These are phyloP conservation scores for Centrocercus urophasianus DNA, from an alignment of 2,113 vertebrate species.

Conservation along the genomic window DNA sequence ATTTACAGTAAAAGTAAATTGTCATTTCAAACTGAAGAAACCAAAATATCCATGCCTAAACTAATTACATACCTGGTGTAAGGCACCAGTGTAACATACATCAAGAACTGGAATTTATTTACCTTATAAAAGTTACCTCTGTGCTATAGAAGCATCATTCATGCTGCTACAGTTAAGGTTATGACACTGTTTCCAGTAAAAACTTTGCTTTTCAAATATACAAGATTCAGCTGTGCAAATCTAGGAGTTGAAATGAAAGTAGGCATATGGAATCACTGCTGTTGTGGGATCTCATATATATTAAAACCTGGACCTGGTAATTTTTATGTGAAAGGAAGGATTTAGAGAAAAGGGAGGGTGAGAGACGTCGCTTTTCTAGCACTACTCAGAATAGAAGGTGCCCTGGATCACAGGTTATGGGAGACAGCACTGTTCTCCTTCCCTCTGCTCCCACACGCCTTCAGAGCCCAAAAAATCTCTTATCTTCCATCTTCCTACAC, in stretches of 20 bases:
- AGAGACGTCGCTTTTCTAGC: neutral
- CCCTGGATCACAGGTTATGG: fast-evolving
- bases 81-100: neutral
- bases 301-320: neutral
- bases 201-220: conserved; percentile 43
- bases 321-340: neutral
- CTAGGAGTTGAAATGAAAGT: neutral
- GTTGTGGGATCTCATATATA: neutral
- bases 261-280: fast-evolving
- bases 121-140: conserved; percentile 54
- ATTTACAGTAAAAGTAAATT: conserved; percentile 25
- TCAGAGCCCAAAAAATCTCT: neutral
- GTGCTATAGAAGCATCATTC: conserved; percentile 34
- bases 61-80: neutral
- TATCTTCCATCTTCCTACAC: neutral
- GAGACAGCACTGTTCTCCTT: neutral
- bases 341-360: neutral
- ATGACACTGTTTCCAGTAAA: conserved; percentile 45
- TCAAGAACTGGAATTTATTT: conserved; percentile 49
- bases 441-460: neutral
- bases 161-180: neutral
- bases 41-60: neutral
- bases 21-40: neutral
- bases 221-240: conserved; percentile 41
- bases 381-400: fast-evolving